Evolutionary conservation across 2,113 vertebrate genomes (phyloP).

Genomic region (Scomber colias): DNA sequence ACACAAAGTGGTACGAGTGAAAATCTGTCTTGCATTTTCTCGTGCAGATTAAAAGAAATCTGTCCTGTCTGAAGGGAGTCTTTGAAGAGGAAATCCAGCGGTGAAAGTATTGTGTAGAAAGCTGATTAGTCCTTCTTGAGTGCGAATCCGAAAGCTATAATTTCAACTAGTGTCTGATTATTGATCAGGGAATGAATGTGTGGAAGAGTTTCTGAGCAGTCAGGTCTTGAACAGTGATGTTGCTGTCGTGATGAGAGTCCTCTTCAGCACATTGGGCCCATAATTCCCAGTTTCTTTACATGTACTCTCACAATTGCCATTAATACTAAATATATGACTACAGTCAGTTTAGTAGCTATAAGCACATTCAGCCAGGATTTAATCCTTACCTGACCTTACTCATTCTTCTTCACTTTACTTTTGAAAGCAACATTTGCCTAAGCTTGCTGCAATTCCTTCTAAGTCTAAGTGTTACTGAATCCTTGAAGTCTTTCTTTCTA

Average conservation of each 20-base stretch:
- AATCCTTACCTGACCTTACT: no score
- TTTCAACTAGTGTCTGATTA: slow-evolving; percentile 28
- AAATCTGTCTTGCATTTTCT: slow-evolving; percentile 7
- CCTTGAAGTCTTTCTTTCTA: no score
- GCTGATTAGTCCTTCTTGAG: slow-evolving; percentile 37
- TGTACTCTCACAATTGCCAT: slow-evolving; percentile 6
- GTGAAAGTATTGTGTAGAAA: slow-evolving; percentile 16
- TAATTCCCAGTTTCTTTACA: background rate
- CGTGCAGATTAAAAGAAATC: slow-evolving; percentile 30
- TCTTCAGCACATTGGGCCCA: background rate
- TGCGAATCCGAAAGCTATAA: slow-evolving; percentile 17
- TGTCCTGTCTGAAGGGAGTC: slow-evolving; percentile 2
- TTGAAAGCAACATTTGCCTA: no score
- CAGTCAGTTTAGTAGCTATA: background rate
- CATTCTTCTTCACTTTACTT: no score
- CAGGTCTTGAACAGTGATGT: slow-evolving; percentile 12
- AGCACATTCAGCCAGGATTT: background rate
- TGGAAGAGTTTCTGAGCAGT: background rate
- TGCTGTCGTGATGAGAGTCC: background rate
- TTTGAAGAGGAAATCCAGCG: slow-evolving; percentile 9
- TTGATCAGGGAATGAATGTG: slow-evolving; percentile 36
- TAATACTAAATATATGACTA: background rate
- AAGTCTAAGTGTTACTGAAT: no score
- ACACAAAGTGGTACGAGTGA: slow-evolving; percentile 30
- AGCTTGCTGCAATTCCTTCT: no score